phyloP scores from a whole-genome alignment of 2,797 vertebrate species.

The Manis crassicaudata region DNA sequence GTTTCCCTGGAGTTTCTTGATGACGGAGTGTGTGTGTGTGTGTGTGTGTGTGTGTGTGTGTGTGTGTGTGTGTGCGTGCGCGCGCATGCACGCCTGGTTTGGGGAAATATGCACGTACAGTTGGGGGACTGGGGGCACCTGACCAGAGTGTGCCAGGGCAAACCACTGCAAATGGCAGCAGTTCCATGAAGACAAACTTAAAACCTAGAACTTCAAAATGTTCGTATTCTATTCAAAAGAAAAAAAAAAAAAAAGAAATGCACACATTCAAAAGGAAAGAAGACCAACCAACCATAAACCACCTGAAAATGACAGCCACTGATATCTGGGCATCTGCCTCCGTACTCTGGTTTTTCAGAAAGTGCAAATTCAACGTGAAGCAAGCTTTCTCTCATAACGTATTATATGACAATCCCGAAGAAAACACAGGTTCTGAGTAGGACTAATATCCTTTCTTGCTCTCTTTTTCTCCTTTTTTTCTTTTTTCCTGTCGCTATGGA shows the following conservation, averaged over 20 bases:
- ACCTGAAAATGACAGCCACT: slow-evolving; percentile 82
- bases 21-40: slow-evolving; percentile 63
- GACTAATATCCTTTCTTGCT: slow-evolving; percentile 58
- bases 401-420: slow-evolving; percentile 85
- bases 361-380: slow-evolving; percentile 72
- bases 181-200: slow-evolving; percentile 86
- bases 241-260: slow-evolving; percentile 69
- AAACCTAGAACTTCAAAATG: slow-evolving; percentile 85
- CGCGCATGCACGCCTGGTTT: background rate
- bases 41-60: background rate
- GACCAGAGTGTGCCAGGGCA: slow-evolving; percentile 76
- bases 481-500: slow-evolving; percentile 68
- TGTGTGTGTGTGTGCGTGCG: background rate
- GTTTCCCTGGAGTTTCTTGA: slow-evolving; percentile 80
- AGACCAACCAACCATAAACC: slow-evolving; percentile 75
- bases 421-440: slow-evolving; percentile 80
- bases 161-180: slow-evolving; percentile 86
- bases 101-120: background rate
- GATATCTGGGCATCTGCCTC: slow-evolving; percentile 82
- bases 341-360: slow-evolving; percentile 74
- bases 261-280: slow-evolving; percentile 79
- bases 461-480: background rate
- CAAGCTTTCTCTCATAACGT: slow-evolving; percentile 80
- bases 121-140: slow-evolving; percentile 63
- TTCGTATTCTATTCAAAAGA: slow-evolving; percentile 85